These are phyloP conservation scores for Macaca mulatta DNA, from an alignment of 2,113 vertebrate species.

Conservation along the genomic window DNA sequence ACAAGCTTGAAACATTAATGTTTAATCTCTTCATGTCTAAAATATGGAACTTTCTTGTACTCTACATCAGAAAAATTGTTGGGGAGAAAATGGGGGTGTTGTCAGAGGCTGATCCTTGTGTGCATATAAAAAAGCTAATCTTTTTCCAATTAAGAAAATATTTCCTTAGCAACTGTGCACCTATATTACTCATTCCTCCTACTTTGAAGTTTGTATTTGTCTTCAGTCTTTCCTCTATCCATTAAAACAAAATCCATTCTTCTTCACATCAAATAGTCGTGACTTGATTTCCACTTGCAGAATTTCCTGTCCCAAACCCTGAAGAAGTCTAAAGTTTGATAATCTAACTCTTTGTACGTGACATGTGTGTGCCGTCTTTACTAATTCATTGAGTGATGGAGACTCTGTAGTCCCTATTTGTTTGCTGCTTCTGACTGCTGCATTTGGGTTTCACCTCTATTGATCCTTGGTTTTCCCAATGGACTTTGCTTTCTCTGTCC, in stretches of 20 bases:
- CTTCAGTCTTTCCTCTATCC: constrained; percentile 7
- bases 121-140: constrained; percentile 21
- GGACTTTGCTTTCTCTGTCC: neutral
- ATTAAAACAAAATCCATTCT: constrained; percentile 28
- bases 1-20: neutral
- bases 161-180: constrained; percentile 43
- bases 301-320: neutral
- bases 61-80: neutral
- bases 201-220: constrained; percentile 50
- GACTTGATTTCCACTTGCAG: neutral
- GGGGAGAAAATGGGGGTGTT: neutral
- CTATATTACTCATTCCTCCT: constrained; percentile 50
- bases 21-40: neutral
- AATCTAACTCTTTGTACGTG: neutral
- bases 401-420: neutral
- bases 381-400: neutral
- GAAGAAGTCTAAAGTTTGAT: neutral
- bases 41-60: neutral
- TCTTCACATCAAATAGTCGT: constrained; percentile 25
- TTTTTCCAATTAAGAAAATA: constrained; percentile 54
- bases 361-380: neutral
- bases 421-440: neutral
- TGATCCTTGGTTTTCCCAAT: neutral
- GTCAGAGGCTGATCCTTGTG: constrained; percentile 3
- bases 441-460: neutral